A percentile compares a stretch with the other conserved stretches of the same genome.
phyloP scores from a whole-genome alignment of 2,797 vertebrate species.

The Molossus molossus region DNA sequence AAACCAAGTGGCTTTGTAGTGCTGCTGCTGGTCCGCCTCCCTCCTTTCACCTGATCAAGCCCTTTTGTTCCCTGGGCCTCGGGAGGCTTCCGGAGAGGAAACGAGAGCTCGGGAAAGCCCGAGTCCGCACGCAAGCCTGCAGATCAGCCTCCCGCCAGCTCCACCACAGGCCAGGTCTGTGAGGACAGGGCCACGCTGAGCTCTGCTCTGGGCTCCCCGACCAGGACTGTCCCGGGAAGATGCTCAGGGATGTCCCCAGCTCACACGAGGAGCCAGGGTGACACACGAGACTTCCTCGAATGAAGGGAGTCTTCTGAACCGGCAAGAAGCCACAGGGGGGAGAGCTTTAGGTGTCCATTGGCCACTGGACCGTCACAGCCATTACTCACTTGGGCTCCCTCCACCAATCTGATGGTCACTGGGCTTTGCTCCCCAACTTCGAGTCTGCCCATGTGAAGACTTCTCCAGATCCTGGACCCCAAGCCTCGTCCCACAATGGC shows the following conservation, averaged over 20 bases:
- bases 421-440: neutral
- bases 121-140: neutral
- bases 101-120: conserved; percentile 39
- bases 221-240: neutral
- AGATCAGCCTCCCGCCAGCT: neutral
- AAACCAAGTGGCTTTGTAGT: conserved; percentile 51
- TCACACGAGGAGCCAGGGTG: neutral
- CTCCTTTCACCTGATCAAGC: conserved; percentile 53
- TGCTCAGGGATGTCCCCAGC: neutral
- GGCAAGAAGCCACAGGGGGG: neutral
- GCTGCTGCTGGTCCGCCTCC: neutral
- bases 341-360: neutral
- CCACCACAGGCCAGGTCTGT: neutral
- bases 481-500: neutral
- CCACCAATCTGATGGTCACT: neutral
- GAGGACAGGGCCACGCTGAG: neutral
- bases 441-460: neutral
- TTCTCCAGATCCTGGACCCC: neutral
- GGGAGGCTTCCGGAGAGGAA: conserved; percentile 76
- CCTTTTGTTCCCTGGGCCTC: conserved; percentile 64
- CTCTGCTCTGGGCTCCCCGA: neutral
- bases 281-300: neutral
- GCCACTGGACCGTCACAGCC: neutral
- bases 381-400: rapidly evolving
- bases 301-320: neutral